These are phyloP conservation scores for Gymnopithys bicolor DNA, from an alignment of 2,797 vertebrate species.

Conservation along the genomic window DNA sequence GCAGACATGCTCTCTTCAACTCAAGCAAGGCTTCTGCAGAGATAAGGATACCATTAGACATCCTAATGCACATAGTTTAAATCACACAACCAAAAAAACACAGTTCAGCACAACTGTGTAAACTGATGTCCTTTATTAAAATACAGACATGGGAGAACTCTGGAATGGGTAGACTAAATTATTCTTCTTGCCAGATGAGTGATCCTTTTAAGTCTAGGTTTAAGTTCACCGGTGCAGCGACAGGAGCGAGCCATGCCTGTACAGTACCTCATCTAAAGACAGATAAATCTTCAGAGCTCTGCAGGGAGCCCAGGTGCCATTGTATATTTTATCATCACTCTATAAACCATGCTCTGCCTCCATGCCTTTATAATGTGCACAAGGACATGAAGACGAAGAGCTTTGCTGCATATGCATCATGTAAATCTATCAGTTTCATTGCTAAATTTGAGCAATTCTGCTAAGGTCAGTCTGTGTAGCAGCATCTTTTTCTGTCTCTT, in stretches of 20 bases:
- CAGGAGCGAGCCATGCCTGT: not conserved
- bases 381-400: slow-evolving; percentile 63
- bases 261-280: slow-evolving; percentile 62
- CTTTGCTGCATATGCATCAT: slow-evolving; percentile 64
- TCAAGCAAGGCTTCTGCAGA: not conserved
- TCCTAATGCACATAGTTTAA: slow-evolving; percentile 24
- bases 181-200: slow-evolving; percentile 53
- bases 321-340: slow-evolving; percentile 72
- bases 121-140: slow-evolving; percentile 68
- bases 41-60: slow-evolving; percentile 12
- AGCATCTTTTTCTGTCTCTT: not conserved
- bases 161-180: slow-evolving; percentile 51
- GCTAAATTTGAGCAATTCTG: slow-evolving; percentile 66
- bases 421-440: slow-evolving; percentile 71
- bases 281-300: slow-evolving; percentile 72
- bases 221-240: slow-evolving; percentile 11
- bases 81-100: slow-evolving; percentile 42
- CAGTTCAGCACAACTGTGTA: slow-evolving; percentile 51
- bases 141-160: not conserved
- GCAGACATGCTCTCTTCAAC: not conserved
- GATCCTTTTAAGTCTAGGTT: slow-evolving; percentile 65
- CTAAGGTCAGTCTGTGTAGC: slow-evolving; percentile 37
- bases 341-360: slow-evolving; percentile 65
- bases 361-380: slow-evolving; percentile 73
- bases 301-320: slow-evolving; percentile 67